Conservation (phyloP, 2,113 vertebrate species). For the Nanorana parkeri region DNA sequence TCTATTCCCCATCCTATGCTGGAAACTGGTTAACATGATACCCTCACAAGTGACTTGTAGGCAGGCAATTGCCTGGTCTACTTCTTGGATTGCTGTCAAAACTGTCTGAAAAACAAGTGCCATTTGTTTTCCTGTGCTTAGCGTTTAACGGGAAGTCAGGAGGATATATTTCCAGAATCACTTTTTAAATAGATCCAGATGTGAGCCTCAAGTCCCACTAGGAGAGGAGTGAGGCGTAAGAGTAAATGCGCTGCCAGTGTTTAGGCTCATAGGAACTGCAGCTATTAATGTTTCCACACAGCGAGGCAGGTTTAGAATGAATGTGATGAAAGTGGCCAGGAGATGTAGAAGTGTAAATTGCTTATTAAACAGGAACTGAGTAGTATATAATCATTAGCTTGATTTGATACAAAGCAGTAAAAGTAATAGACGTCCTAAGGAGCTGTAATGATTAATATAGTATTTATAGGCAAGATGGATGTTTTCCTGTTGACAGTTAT, state of each 20-base stretch:
- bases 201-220: constrained; percentile 60
- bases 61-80: constrained; percentile 70
- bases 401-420: constrained; percentile 5
- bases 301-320: constrained; percentile 13
- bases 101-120: constrained; percentile 81
- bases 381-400: constrained; percentile 13
- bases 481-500: background rate
- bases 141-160: constrained; percentile 84
- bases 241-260: constrained; percentile 64
- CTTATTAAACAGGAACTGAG: constrained; percentile 56
- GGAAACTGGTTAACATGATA: constrained; percentile 61
- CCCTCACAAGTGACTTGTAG: constrained; percentile 74
- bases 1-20: constrained; percentile 21
- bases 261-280: constrained; percentile 61
- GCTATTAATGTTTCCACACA: constrained; percentile 59
- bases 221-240: constrained; percentile 60
- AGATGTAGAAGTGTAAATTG: constrained; percentile 59
- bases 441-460: background rate
- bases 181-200: constrained; percentile 82
- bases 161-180: constrained; percentile 78
- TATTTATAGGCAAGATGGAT: constrained; percentile 20
- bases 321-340: constrained; percentile 53
- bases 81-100: constrained; percentile 79
- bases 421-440: constrained; percentile 8
- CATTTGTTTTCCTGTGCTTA: constrained; percentile 82